Base-by-base conservation (phyloP, 1,140 invertebrate species). In the Ooceraea biroi region DNA sequence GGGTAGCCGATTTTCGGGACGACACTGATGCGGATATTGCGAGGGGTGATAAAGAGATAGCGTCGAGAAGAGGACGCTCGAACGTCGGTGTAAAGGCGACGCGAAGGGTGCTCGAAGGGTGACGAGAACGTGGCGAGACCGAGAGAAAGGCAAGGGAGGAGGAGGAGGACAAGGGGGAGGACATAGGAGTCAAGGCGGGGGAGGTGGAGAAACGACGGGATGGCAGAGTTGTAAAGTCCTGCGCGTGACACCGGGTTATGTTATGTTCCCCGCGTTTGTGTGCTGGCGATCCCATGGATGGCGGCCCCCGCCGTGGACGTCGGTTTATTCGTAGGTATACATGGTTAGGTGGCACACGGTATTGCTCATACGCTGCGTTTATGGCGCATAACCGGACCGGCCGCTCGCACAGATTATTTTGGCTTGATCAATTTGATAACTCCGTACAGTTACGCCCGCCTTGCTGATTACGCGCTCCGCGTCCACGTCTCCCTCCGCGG, bases 361-460 rank as follows among this genome's bases (percentile, higher is more conserved):
- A 93, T 93, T 93, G 91, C 93, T 93, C 92, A 84, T 94, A 93
- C 89, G 77, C 90, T 91, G 93, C 94, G 92, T 94, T 94, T 94
- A 94, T 94, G 93, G 93, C 89, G 90, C 93, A 94, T 94, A 94
- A 94, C 93, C 91, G 92, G 71, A 90, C 85, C 85, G 90, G 87
- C 85, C 91, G 89, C 92, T 91, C 91, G 91, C 91, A 91, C 91
- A 94, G 93, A 94, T 94, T 94, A 94, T 94, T 94, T 94, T 92
- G 90, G 92, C 92, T 93, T 94, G 94, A 94, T 94, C 94, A 94
- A 94, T 94, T 94, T 94, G 93, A 94, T 94, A 94, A 94, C 94
- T 93, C 91, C 85, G 88, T 90, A 90, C 87, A 87, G 92, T 92
- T 92, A 92, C 91, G 88, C 73, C 89, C 82, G 86, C 88, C 89